These are phyloP conservation scores for Monopterus albus DNA, from an alignment of 2,113 vertebrate genomes.

Conservation along the genomic window DNA sequence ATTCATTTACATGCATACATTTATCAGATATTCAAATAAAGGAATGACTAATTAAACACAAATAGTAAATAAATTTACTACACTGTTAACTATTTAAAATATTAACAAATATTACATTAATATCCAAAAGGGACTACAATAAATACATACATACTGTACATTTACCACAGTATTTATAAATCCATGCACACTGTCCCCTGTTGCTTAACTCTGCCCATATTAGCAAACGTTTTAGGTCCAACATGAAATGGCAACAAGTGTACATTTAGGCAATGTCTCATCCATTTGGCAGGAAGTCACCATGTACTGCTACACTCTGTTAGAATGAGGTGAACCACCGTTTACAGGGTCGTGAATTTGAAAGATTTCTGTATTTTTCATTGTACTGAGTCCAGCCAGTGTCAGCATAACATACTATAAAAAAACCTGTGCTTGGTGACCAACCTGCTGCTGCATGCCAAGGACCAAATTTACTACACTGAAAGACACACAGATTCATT, in stretches of 20 bases:
- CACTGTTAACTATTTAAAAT: too few relatives aligned
- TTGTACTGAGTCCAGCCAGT: conserved; percentile 8
- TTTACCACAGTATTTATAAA: too few relatives aligned
- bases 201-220: not conserved
- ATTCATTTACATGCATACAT: too few relatives aligned
- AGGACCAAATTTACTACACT: not conserved
- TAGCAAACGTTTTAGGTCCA: not conserved
- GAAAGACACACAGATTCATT: not conserved
- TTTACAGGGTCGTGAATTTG: conserved; percentile 5
- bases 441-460: conserved; percentile 35
- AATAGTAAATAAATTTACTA: too few relatives aligned
- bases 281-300: conserved; percentile 25
- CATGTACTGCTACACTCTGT: conserved; percentile 22
- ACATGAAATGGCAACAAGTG: not conserved
- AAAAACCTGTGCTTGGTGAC: conserved; percentile 13
- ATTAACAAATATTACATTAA: too few relatives aligned
- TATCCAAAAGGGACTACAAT: too few relatives aligned
- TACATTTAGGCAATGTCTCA: conserved; percentile 13
- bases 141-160: too few relatives aligned
- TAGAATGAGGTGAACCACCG: not conserved
- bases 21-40: too few relatives aligned
- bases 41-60: too few relatives aligned
- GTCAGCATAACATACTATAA: conserved; percentile 30
- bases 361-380: conserved; percentile 45
- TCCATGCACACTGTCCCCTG: too few relatives aligned